Conservation (phyloP, 1,140 invertebrate species). For the Ericerus pela region DNA sequence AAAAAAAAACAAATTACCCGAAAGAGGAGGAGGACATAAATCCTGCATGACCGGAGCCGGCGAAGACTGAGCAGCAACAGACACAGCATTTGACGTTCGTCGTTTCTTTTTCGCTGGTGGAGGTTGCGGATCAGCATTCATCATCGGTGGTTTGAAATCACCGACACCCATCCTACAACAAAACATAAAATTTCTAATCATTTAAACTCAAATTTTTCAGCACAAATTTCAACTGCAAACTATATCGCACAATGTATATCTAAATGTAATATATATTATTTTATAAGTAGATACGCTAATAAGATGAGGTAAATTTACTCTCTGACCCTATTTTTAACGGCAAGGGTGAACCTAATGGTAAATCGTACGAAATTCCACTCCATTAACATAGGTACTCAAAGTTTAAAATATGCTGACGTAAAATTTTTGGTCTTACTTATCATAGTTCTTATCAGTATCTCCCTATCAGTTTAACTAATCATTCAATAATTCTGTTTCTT, state of each 20-base stretch:
- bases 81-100: slow-evolving; percentile 33
- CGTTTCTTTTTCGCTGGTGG: slow-evolving; percentile 46
- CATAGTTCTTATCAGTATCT: too few relatives aligned
- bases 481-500: too few relatives aligned
- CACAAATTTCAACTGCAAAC: not conserved
- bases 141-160: slow-evolving; percentile 39
- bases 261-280: not conserved
- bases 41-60: slow-evolving; percentile 46
- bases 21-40: slow-evolving; percentile 61
- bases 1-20: slow-evolving; percentile 38
- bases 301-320: not conserved
- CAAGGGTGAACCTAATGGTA: too few relatives aligned
- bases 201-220: not conserved
- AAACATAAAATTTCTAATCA: not conserved
- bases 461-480: too few relatives aligned
- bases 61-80: slow-evolving; percentile 33
- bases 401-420: too few relatives aligned
- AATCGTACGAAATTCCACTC: too few relatives aligned
- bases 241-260: not conserved
- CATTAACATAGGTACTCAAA: too few relatives aligned
- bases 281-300: not conserved
- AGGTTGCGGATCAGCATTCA: slow-evolving; percentile 34
- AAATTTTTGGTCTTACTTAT: too few relatives aligned
- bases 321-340: not conserved
- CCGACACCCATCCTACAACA: slow-evolving; percentile 31